Base-by-base conservation (phyloP, 2,113 vertebrate genomes). In the Theristicus caerulescens region DNA sequence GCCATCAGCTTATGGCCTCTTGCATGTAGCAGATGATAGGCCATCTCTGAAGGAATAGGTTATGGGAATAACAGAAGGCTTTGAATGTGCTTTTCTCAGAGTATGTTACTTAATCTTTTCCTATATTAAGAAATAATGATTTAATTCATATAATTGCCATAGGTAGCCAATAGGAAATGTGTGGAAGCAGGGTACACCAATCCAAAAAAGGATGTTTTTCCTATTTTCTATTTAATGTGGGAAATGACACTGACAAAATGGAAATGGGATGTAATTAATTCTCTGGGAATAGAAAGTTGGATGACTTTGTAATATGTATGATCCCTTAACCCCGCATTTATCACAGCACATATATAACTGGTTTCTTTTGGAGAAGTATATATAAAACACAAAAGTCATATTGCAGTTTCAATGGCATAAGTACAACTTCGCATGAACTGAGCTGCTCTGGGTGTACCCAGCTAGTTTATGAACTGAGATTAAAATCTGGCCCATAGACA, bases 181-280 rank as follows among this genome's bases (percentile, higher is more conserved):
- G 54, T 82, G 32, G 19, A 81, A 73, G 26, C 22, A 77, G 19
- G 1, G 29, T 62, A 69, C 21, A 66, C 47, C 42, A 85, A 79
- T 57, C 31, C 40, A 72, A 58, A 92, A 84, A 87, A 52, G 10
- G 19, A 27, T 49, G 36, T 5, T 94, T 91, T 88, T 87, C 32
- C 70, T 72, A 49, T 90, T 95, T 93, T 61, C 49, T 82, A 29
- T 69, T 87, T 91, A 82, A 66, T 80, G 77, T n/a, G 31, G 73
- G 71, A 94, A 93, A 86, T 82, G 15, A 79, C 34, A 59, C 11
- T 65, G 57, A 94, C 65, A 87, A 91, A 93, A 95, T 55, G 62
- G 40, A 94, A 91, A 89, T 25, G 32, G 46, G 34, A 65, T 7
- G 2, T 51, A 79, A 91, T 78, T 83, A 89, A 82, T 96, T 94